phyloP scores from a whole-genome alignment of 2,888 invertebrate species.

The Liodrosophila aerea region DNA sequence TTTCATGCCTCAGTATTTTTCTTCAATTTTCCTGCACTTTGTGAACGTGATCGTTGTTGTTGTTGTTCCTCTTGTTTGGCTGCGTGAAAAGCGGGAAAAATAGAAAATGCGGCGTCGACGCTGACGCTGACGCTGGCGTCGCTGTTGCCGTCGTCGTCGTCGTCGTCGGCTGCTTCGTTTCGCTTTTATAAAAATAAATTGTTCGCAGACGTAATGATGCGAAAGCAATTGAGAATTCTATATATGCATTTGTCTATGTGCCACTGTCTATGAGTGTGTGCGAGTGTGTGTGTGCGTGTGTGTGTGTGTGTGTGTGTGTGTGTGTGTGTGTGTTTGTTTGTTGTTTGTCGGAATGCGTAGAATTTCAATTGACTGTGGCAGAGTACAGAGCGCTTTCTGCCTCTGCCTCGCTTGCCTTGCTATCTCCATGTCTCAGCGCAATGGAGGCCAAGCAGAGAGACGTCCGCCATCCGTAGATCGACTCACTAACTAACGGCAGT shows the following conservation, averaged over 20 bases:
- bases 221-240: constrained; percentile 78
- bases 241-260: constrained; percentile 64
- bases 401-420: constrained; percentile 6
- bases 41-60: constrained; percentile 54
- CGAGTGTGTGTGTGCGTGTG: constrained; percentile 24
- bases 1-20: constrained; percentile 73
- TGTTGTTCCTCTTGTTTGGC: constrained; percentile 18
- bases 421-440: constrained; percentile 22
- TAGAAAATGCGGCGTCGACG: constrained; percentile 51
- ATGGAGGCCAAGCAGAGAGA: constrained; percentile 27
- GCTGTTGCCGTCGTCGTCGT: constrained; percentile 1
- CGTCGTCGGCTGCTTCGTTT: constrained; percentile 52
- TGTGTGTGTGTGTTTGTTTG: constrained; percentile 56
- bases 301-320: constrained; percentile 37
- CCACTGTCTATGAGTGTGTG: constrained; percentile 31
- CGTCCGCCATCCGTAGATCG: too few species aligned
- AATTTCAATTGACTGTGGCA: constrained; percentile 76
- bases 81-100: constrained; percentile 56
- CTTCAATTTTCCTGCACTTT: constrained; percentile 75
- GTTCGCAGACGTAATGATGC: constrained; percentile 77
- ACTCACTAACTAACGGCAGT: constrained; percentile 1
- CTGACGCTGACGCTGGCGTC: constrained; percentile 19
- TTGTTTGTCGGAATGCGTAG: constrained; percentile 76
- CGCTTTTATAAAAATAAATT: constrained; percentile 78
- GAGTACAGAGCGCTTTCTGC: constrained; percentile 20